Evolutionary conservation across 1,140 invertebrate species (phyloP).

Genomic region (Drosophila persimilis): DNA sequence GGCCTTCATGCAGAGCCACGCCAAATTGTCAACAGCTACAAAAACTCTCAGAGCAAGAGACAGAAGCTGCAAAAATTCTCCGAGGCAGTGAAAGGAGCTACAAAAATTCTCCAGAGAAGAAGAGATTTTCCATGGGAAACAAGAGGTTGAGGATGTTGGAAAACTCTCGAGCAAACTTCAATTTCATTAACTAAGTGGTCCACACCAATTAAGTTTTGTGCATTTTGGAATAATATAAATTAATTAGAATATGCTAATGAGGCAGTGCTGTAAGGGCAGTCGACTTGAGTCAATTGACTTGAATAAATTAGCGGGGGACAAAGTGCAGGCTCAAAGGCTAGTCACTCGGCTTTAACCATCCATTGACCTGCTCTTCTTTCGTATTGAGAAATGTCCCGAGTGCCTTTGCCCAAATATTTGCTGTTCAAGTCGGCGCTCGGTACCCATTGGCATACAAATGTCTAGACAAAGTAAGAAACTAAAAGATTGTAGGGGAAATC

Average conservation of each 20-base stretch:
- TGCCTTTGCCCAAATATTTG: slow-evolving; percentile 32
- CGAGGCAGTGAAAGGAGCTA: no score
- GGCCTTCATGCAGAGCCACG: slow-evolving; percentile 15
- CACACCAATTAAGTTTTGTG: slow-evolving; percentile 77
- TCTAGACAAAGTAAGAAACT: neutral
- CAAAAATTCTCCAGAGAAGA: neutral
- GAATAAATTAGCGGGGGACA: slow-evolving; percentile 68
- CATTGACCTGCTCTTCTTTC: slow-evolving; percentile 23
- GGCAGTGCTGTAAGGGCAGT: slow-evolving; percentile 19
- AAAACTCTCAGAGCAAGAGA: no score
- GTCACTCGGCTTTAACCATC: slow-evolving; percentile 41
- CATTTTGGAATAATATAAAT: slow-evolving; percentile 82
- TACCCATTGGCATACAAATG: slow-evolving; percentile 13
- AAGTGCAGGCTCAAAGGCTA: slow-evolving; percentile 50
- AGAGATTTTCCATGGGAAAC: slow-evolving; percentile 25
- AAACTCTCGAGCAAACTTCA: slow-evolving; percentile 47
- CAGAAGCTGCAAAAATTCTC: no score
- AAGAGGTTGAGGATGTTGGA: neutral
- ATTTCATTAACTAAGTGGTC: slow-evolving; percentile 80
- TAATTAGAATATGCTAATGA: slow-evolving; percentile 82
- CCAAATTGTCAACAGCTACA: slow-evolving; percentile 42
- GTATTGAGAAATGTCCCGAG: slow-evolving; percentile 16
- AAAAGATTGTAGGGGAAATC: neutral
- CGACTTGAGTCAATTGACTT: slow-evolving; percentile 69
- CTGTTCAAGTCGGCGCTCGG: slow-evolving; percentile 11